A percentile compares a stretch with the other conserved stretches of the same genome.
These are phyloP conservation scores for Ormyrus pomaceus DNA, from an alignment of 2,888 invertebrate species.

Conservation along the genomic window DNA sequence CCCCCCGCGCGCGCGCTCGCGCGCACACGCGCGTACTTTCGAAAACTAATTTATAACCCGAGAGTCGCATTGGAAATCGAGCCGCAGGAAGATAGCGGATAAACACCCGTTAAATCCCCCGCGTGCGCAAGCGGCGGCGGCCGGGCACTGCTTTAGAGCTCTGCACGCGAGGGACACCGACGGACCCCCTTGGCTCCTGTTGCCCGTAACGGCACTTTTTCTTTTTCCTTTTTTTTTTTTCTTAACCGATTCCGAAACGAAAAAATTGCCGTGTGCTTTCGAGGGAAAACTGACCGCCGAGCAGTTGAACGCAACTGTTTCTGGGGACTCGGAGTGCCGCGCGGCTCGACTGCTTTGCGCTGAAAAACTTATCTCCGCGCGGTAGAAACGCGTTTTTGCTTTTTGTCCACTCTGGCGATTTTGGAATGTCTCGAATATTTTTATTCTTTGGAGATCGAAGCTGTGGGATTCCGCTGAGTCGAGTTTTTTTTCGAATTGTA, in stretches of 20 bases:
- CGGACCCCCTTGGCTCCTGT: neutral
- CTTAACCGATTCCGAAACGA: too few species aligned
- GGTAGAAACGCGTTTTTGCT: too few species aligned
- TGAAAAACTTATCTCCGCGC: too few species aligned
- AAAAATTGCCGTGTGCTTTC: neutral
- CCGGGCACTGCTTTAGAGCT: too few species aligned
- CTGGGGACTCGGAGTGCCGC: neutral
- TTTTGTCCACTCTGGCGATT: too few species aligned
- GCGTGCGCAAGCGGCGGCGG: neutral
- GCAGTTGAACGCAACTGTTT: too few species aligned
- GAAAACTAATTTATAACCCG: conserved; percentile 45
- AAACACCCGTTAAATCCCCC: conserved; percentile 37
- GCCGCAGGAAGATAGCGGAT: conserved; percentile 23
- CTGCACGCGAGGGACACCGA: conserved; percentile 12
- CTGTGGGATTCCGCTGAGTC: too few species aligned
- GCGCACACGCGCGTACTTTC: conserved; percentile 20
- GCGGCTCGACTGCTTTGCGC: too few species aligned
- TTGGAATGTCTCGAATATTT: too few species aligned
- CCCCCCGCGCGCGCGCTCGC: neutral
- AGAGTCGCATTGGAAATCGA: conserved; percentile 30
- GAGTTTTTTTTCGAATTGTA: too few species aligned
- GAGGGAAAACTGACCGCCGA: neutral
- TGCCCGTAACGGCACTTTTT: conserved; percentile 31
- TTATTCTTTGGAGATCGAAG: too few species aligned
- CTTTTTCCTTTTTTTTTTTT: too few species aligned